Percentiles rank a stretch among this genome's conserved stretches.
Conservation (phyloP, 1,140 invertebrate genomes). For the Apis dorsata region DNA sequence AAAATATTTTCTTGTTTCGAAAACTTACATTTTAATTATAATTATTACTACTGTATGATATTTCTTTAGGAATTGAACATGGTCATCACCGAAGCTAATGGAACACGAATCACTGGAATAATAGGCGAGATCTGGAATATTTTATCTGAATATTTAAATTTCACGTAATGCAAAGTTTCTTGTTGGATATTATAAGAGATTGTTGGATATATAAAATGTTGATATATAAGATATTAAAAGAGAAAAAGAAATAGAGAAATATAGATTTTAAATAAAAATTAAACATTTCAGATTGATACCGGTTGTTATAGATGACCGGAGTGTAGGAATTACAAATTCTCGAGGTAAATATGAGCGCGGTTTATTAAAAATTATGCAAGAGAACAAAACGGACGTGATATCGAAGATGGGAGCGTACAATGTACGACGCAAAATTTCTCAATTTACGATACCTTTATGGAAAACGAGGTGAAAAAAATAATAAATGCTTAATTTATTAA, state of each 20-base stretch:
- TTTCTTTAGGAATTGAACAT: constrained; percentile 28
- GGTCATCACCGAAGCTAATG: constrained; percentile 23
- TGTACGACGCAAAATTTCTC: not conserved
- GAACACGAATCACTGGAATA: constrained; percentile 32
- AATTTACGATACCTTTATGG: constrained; percentile 43
- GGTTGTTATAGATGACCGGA: not conserved
- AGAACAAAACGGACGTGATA: constrained; percentile 61
- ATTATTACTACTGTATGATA: not conserved
- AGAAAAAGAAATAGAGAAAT: constrained; percentile 20
- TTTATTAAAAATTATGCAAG: constrained; percentile 52
- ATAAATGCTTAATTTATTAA: constrained; percentile 41
- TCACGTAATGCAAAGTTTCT: constrained; percentile 51
- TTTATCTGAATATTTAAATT: constrained; percentile 53
- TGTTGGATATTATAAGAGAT: no score
- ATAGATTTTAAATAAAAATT: not conserved
- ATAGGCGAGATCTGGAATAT: constrained; percentile 53
- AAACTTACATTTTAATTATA: not conserved
- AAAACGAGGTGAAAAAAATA: constrained; percentile 66
- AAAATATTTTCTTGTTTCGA: no score
- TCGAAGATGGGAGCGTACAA: constrained; percentile 27
- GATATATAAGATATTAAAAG: not conserved
- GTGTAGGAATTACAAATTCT: constrained; percentile 6
- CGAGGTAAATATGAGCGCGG: constrained; percentile 43
- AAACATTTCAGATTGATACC: constrained; percentile 53
- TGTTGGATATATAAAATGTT: no score